Evolutionary conservation across 2,888 invertebrate genomes (phyloP).

Genomic region (Latheticus oryzae): DNA sequence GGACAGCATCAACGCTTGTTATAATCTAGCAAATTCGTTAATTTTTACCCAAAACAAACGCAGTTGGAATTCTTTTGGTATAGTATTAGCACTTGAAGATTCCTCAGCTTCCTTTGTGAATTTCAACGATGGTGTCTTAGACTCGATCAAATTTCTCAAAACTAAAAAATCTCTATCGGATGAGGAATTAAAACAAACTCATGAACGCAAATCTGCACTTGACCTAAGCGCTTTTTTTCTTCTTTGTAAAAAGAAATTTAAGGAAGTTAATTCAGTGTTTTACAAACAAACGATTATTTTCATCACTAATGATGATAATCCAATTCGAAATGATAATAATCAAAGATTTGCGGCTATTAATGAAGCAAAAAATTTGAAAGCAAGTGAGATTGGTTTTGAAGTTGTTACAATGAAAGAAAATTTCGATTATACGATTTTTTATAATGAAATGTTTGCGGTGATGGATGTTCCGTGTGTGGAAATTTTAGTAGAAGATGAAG

Average conservation of each 20-base stretch:
- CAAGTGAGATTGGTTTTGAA: slow-evolving; percentile 51
- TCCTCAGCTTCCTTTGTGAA: slow-evolving; percentile 46
- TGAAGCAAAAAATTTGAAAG: slow-evolving; percentile 55
- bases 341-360: slow-evolving; percentile 55
- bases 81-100: slow-evolving; percentile 51
- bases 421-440: slow-evolving; percentile 55
- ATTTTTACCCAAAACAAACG: slow-evolving; percentile 49
- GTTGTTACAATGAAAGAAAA: slow-evolving; percentile 49
- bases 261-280: slow-evolving; percentile 48
- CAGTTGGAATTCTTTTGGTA: slow-evolving; percentile 53
- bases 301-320: slow-evolving; percentile 57
- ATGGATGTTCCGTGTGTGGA: slow-evolving; percentile 41
- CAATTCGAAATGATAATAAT: slow-evolving; percentile 49
- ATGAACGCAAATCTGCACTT: slow-evolving; percentile 49
- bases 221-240: slow-evolving; percentile 55
- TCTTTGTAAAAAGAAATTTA: slow-evolving; percentile 54
- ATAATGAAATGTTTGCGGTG: slow-evolving; percentile 55
- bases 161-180: slow-evolving; percentile 41
- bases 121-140: slow-evolving; percentile 51
- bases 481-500: slow-evolving; percentile 51
- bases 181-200: slow-evolving; percentile 48
- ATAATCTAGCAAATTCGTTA: slow-evolving; percentile 52
- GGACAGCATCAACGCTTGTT: slow-evolving; percentile 52
- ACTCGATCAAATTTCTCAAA: slow-evolving; percentile 52
- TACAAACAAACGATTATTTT: slow-evolving; percentile 53